Evolutionary conservation across 2,888 invertebrate genomes (phyloP).

Genomic region (Ellobium chinense): DNA sequence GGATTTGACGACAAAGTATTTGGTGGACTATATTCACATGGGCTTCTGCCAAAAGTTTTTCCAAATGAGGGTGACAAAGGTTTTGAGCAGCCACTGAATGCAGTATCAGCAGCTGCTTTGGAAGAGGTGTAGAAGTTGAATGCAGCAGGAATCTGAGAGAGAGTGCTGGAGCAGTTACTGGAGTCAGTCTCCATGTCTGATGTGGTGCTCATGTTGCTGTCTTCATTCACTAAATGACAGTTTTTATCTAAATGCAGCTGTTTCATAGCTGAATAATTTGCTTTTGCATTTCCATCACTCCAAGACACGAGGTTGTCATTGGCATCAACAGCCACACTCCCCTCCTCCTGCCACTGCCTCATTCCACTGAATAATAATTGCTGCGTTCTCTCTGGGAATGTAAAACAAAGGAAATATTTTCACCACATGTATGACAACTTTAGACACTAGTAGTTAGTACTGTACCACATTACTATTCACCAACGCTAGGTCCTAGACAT

Average conservation of each 20-base stretch:
- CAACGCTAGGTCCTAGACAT: no score
- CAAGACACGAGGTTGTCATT: not conserved
- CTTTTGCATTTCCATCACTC: not conserved
- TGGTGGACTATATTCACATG: not conserved
- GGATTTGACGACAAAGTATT: not conserved
- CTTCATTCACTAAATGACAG: not conserved
- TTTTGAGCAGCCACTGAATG: not conserved
- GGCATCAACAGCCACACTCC: not conserved
- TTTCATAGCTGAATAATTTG: not conserved
- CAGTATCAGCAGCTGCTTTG: not conserved
- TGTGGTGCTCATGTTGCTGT: not conserved
- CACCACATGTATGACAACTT: not conserved
- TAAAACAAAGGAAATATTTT: not conserved
- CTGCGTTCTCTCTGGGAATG: conserved; percentile 20
- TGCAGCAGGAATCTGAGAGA: not conserved
- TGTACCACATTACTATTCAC: no score
- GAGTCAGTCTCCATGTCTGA: conserved; percentile 13
- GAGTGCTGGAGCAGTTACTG: not conserved
- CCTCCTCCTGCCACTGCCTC: not conserved
- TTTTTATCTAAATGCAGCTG: conserved; percentile 15
- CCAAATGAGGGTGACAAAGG: not conserved
- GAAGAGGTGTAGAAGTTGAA: not conserved
- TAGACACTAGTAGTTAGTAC: no score
- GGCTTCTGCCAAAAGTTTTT: not conserved
- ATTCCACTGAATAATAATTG: conserved; percentile 18